These are phyloP conservation scores for Chrysaora quinquecirrha DNA, from an alignment of 30 jellyfish, hydroid and myxozoan species.

Conservation along the genomic window DNA sequence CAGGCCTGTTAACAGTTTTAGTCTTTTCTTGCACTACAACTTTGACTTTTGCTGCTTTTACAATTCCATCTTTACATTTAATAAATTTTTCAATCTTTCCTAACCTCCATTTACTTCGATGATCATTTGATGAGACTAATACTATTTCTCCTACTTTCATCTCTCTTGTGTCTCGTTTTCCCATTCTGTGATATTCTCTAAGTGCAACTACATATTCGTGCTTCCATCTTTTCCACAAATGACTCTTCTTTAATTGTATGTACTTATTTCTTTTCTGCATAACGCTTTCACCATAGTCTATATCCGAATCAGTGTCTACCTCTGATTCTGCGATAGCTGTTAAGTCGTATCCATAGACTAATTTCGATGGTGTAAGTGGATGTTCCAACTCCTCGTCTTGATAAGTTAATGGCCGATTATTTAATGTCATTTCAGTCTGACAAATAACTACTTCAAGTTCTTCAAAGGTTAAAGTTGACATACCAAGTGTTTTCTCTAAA, in stretches of 20 bases:
- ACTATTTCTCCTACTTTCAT: not conserved
- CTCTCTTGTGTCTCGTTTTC: not conserved
- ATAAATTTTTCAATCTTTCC: not conserved
- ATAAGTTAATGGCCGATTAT: constrained; percentile 4
- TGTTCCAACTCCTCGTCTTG: not conserved
- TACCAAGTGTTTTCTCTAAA: not conserved
- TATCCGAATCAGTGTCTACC: no score
- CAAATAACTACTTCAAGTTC: constrained; percentile 9
- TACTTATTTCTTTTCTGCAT: not conserved
- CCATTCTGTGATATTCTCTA: not conserved
- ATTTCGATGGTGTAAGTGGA: not conserved
- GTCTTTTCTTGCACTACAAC: no score
- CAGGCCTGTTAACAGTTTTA: no score
- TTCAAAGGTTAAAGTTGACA: not conserved
- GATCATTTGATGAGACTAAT: not conserved
- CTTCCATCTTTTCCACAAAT: not conserved
- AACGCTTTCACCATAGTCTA: not conserved
- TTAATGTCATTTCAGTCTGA: not conserved
- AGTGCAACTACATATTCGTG: not conserved
- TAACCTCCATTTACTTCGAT: not conserved
- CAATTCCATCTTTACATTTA: not conserved
- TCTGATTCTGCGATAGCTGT: not conserved
- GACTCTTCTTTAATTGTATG: no score
- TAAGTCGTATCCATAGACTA: constrained; percentile 1
- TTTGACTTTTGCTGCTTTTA: not conserved